Evolutionary conservation across 2,797 vertebrate species (phyloP).

Genomic region (Alcedo quadribrachys): DNA sequence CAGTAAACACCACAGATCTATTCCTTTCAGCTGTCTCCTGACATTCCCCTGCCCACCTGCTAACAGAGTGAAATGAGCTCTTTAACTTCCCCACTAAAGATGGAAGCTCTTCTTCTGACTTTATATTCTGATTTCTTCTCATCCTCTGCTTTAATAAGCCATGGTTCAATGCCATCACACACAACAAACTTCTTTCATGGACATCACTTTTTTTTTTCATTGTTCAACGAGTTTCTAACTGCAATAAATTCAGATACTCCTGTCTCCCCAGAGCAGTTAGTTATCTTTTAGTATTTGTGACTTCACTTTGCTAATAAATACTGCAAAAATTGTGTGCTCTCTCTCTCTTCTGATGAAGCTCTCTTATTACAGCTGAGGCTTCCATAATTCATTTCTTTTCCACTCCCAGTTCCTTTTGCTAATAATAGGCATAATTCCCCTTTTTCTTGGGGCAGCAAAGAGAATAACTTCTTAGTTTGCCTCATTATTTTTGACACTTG

Average conservation of each 20-base stretch:
- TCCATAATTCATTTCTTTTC: conserved; percentile 21
- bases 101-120: background rate
- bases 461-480: background rate
- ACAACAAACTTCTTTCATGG: background rate
- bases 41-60: background rate
- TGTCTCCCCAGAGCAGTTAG: background rate
- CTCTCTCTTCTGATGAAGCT: background rate
- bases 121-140: background rate
- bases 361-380: background rate
- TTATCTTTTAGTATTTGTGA: background rate
- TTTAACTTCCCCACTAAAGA: background rate
- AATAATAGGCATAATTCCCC: background rate
- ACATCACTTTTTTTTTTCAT: background rate
- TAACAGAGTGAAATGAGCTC: background rate
- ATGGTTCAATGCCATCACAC: background rate
- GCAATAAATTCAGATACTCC: background rate
- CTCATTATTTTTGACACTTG: conserved; percentile 58
- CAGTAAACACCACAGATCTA: background rate
- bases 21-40: background rate
- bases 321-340: background rate
- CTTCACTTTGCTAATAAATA: background rate
- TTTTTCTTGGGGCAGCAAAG: conserved; percentile 6
- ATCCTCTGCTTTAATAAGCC: background rate
- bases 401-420: background rate
- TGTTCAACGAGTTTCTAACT: background rate